Base-by-base conservation (phyloP, 2,797 vertebrate species). In the Pyrocephalus nanus region DNA sequence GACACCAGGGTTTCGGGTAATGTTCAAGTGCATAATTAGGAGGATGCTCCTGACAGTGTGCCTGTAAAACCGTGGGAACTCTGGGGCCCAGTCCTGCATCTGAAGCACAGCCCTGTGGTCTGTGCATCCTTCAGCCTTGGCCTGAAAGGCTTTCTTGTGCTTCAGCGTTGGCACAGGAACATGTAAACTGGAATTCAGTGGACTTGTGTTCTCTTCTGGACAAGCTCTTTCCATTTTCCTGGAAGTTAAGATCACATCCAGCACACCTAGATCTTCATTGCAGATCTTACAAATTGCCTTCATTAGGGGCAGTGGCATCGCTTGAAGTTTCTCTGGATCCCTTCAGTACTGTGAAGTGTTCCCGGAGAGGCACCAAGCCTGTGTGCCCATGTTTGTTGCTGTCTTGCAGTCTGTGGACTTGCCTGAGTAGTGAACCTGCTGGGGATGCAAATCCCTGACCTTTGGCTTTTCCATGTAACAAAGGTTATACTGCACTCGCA, bases 351-450 rank as follows among this genome's bases (percentile, higher is more conserved):
- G 23, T 12, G 1, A 32, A 67, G 2, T 19, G 19, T 16, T 55
- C 43, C 72, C 12, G 71, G 26, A 77, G 51, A 9, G 79, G 38
- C 13, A 5, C 20, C 21, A 30, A 34, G n/a, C 48, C 76, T 22
- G 6, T 0, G 1, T 40, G 60, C 25, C 79, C 16, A 2, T 3
- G 2, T 14, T 53, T 14, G 32, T 47, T 58, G 22, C 36, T 32
- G 3, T 36, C 42, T 60, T 11, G 32, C 62, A 32, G 8, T 77
- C 69, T 34, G 20, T 32, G 25, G 22, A 67, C 45, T 6, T 27
- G 43, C 40, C 12, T 0, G 3, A 38, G 40, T 4, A 20, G n/a
- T 11, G 30, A 73, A 9, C 19, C 18, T 42, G 55, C 34, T 32
- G 50, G 45, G 40, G 54, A 25, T 18, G 62, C 26, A 7, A 16